These are phyloP conservation scores for Diabrotica virgifera DNA, from an alignment of 1,140 invertebrate genomes.

Conservation along the genomic window DNA sequence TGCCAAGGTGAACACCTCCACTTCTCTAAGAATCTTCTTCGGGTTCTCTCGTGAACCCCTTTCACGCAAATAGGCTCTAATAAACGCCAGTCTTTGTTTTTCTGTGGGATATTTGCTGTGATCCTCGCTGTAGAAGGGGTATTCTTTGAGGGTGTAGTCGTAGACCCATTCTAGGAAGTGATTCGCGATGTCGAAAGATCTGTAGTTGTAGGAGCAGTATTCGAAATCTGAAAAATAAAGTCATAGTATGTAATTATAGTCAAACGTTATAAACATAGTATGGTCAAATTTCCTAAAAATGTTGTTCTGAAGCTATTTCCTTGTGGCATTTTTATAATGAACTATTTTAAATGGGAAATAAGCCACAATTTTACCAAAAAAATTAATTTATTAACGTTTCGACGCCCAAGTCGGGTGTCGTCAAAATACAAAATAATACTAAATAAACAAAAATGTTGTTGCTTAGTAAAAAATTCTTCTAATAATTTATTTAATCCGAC, in stretches of 20 bases:
- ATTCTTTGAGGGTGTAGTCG: slow-evolving; percentile 76
- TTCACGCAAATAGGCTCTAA: slow-evolving; percentile 41
- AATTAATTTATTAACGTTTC: too few species aligned
- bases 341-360: too few species aligned
- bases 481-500: too few species aligned
- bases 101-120: slow-evolving; percentile 68
- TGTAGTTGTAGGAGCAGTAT: slow-evolving; percentile 90
- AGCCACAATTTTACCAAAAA: too few species aligned
- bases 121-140: slow-evolving; percentile 75
- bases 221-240: slow-evolving; percentile 73
- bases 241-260: background rate
- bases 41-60: slow-evolving; percentile 52
- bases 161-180: slow-evolving; percentile 95
- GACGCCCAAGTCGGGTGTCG: too few species aligned
- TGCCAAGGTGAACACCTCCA: slow-evolving; percentile 77
- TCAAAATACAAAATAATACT: too few species aligned
- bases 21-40: slow-evolving; percentile 68
- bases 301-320: too few species aligned
- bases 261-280: too few species aligned
- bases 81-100: slow-evolving; percentile 66
- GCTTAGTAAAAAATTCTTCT: too few species aligned
- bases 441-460: too few species aligned
- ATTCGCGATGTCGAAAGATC: slow-evolving; percentile 94
- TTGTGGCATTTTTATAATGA: too few species aligned
- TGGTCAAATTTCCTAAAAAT: too few species aligned